Conservation (phyloP, 1,140 invertebrate species). For the Nasonia longicornis region DNA sequence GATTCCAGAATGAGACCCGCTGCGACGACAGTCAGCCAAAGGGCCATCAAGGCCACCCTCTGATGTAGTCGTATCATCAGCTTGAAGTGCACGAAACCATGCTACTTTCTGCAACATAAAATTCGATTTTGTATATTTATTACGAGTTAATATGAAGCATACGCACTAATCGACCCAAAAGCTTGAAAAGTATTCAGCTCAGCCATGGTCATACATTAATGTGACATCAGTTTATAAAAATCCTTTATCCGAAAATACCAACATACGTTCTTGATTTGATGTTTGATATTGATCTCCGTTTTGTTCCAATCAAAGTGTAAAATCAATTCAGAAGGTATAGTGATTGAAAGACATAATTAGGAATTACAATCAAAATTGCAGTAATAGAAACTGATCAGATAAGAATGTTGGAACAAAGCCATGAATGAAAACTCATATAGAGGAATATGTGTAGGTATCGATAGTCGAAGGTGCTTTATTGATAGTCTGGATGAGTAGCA, state of each 20-base stretch:
- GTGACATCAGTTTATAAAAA: no score
- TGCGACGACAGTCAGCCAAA: conserved; percentile 24
- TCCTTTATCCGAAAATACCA: no score
- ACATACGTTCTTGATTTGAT: no score
- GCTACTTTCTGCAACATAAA: background rate
- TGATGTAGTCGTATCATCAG: conserved; percentile 43
- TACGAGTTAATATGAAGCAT: no score
- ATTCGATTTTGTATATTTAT: background rate
- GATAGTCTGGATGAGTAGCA: background rate
- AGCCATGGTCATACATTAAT: no score
- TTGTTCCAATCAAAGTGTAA: no score
- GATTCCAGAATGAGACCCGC: conserved; percentile 3
- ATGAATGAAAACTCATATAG: background rate
- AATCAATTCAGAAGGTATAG: no score
- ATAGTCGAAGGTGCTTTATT: background rate
- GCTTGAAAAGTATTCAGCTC: no score
- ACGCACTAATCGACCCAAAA: no score
- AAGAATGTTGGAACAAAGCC: conserved; percentile 10
- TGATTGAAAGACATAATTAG: no score
- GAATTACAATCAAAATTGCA: background rate
- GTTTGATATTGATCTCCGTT: no score
- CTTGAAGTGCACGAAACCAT: conserved; percentile 1
- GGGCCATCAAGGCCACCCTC: conserved; percentile 44
- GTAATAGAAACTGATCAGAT: background rate
- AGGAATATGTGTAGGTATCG: background rate